Evolutionary conservation across 2,113 vertebrate species (phyloP), one percentile per base, ranked within the genome.

Genomic region (Sturnus vulgaris): DNA sequence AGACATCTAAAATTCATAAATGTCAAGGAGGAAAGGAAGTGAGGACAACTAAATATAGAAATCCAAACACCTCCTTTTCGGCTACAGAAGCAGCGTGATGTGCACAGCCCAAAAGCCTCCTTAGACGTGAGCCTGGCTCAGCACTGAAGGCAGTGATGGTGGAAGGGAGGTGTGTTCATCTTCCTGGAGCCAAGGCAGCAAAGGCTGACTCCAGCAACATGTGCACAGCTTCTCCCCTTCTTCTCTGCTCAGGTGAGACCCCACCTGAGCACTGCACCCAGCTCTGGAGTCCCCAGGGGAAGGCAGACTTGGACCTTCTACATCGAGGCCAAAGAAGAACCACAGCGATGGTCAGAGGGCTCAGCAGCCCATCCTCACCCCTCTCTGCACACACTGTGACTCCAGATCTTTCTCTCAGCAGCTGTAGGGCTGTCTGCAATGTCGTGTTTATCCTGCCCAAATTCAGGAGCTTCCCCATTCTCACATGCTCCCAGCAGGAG

Each of bases 1-100:
- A 72, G 28, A 4, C 72, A 93, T 96, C 80, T 88, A 88, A 96
- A 95, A 92, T 96, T 95, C 80, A 93, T 95, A 91, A 96, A 93
- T 96, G 94, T 77, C 96, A 96, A 77, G 80, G 86, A 83, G 86
- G 80, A 77, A 93, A 73, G 91, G 89, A 91, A 95, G 89, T 0
- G 40, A 92, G 63, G 50, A 83, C 68, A 69, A 49, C 88, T 95
- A 95, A 95, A 95, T 88, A 93, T 80, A 95, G 91, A 53, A 25
- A 40, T 5, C 86, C 59, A 72, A 83, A 80, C 71, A 31, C 46
- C 42, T 68, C 79, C 63, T 76, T 79, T 47, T 52, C 35, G 91
- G 91, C 63, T 65, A 64, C 40, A 64, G 50, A 79, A 40, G 49
- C 82, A 14, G 52, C 0, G 1, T 28, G 69, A 52, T 70, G 9